Evolutionary conservation across 2,888 invertebrate genomes (phyloP), one percentile per base, ranked within the genome.

Genomic region (Trisateles emortualis): DNA sequence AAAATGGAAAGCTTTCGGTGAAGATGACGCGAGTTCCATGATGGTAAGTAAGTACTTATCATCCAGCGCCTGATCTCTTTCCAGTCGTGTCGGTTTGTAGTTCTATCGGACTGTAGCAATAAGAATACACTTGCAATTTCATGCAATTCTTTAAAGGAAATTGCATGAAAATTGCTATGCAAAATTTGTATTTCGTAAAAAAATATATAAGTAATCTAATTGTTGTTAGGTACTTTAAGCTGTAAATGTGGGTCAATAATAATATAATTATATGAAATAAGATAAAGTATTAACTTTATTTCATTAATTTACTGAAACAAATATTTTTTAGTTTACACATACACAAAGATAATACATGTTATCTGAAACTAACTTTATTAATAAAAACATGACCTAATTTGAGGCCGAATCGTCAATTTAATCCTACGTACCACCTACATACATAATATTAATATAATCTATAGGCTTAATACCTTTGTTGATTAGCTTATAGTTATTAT

Each of bases 311-410:
- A 59, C 51, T 50, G 33, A 40, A 35, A 52, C 44, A 22, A 38
- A 8, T 43, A 50, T 49, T 52, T 43, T 42, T 35, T 54, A 38
- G 50, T 54, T 54, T 36, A 56, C 46, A 54, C 39, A 32, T 63
- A 57, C 42, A 43, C 11, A 50, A 22, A 60, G 68, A 68, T 68
- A 68, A 51, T 14, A 3, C 1, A 3, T 38, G 58, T 64, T 68
- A 68, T 68, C 68, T 46, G 50, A 48, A 48, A 36, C 29, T 24
- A 40, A 50, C 38, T 56, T 55, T 65, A 68, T 54, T 53, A 59
- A 56, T 56, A 61, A 64, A 58, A 64, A 58, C 56, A 63, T 68
- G 68, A 68, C 68, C 68, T 51, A 65, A 53, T 57, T 68, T 58
- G 4, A 49, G 29, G 49, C 50, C 35, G 59, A 62, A 50, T 62